phyloP scores from a whole-genome alignment of 2,888 invertebrate genomes.

The Hemicrepidius hirtus region DNA sequence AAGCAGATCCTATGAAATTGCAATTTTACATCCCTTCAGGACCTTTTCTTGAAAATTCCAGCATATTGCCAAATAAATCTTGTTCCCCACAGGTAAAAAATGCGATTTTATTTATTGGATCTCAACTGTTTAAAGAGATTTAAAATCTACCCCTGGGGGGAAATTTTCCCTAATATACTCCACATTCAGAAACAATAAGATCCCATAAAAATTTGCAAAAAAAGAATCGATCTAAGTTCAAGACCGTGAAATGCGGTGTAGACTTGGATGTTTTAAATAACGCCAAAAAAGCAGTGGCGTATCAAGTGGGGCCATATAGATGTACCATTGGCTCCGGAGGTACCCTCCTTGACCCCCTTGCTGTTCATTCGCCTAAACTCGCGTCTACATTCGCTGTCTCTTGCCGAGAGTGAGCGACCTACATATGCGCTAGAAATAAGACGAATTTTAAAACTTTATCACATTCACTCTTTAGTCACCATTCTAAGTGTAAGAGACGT shows the following conservation, averaged over 20 bases:
- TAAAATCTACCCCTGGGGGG: no score
- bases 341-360: slow-evolving; percentile 69
- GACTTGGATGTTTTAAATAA: background rate
- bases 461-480: slow-evolving; percentile 70
- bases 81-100: no score
- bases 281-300: slow-evolving; percentile 41
- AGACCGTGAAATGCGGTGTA: slow-evolving; percentile 16
- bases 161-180: no score
- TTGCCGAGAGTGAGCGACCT: slow-evolving; percentile 68
- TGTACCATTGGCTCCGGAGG: slow-evolving; percentile 35
- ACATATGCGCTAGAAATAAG: slow-evolving; percentile 72
- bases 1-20: no score
- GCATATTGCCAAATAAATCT: no score
- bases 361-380: slow-evolving; percentile 64
- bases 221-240: slow-evolving; percentile 32
- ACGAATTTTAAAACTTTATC: slow-evolving; percentile 71
- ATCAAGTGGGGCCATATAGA: slow-evolving; percentile 25
- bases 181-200: no score
- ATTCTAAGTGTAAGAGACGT: slow-evolving; percentile 68
- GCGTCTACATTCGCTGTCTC: slow-evolving; percentile 60
- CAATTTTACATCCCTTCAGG: no score
- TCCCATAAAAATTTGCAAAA: no score
- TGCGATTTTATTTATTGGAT: no score
- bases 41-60: no score
- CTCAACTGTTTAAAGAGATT: no score